Conservation (phyloP, 2,888 invertebrate genomes). For the Zaprionus lineosus region DNA sequence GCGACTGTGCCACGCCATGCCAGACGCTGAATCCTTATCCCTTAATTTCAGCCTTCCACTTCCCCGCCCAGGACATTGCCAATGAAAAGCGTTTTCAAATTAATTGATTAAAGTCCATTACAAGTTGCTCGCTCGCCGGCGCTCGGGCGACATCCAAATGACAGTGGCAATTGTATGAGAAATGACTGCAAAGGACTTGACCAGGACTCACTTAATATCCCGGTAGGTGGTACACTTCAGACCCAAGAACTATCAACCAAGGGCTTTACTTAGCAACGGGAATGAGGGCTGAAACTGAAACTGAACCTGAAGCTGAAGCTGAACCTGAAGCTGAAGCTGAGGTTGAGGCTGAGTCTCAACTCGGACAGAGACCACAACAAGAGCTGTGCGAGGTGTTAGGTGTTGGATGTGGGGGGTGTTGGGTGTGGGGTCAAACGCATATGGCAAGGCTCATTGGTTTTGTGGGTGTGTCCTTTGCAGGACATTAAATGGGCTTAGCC, state of each 20-base stretch:
- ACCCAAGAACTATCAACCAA: conserved; percentile 21
- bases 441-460: conserved; percentile 60
- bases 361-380: no score
- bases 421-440: conserved; percentile 36
- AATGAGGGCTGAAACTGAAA: neutral
- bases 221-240: conserved; percentile 45
- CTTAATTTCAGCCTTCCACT: no score
- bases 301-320: neutral
- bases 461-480: conserved; percentile 10
- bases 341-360: no score
- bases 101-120: conserved; percentile 79
- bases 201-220: conserved; percentile 28
- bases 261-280: neutral
- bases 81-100: conserved; percentile 77
- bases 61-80: conserved; percentile 36
- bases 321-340: no score
- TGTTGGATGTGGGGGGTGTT: no score
- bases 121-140: conserved; percentile 58
- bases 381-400: no score
- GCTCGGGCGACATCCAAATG: conserved; percentile 55
- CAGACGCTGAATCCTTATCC: neutral
- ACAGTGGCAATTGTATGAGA: conserved; percentile 77
- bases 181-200: conserved; percentile 59
- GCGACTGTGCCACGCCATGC: no score
- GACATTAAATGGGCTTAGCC: neutral